Base-by-base conservation (phyloP, 23 tunicate species). In the Diplosoma virens region DNA sequence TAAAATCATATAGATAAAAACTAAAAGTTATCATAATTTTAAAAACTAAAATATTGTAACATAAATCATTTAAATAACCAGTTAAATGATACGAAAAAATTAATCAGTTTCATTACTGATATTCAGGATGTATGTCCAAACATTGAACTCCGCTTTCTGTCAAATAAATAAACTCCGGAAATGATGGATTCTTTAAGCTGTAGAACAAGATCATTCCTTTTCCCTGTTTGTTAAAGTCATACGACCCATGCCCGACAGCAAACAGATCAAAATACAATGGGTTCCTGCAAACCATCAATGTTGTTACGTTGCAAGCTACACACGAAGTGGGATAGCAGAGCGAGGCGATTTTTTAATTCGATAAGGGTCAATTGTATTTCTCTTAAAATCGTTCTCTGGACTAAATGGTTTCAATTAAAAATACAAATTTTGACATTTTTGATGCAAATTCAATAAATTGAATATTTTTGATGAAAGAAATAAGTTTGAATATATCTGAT, bases 91-190 rank as follows among this genome's bases (percentile, higher is more conserved):
- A 14, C 9, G 14, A 41, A 41, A 41, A 41, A 41, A 14, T 41
- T 55, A 11, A 20, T 11, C 24, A 80, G 66, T 92, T 81, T n/a
- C n/a, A n/a, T n/a, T 76, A 92, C 97, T 85, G 92, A 53, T 92
- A 78, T 53, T 48, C 65, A 0, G 87, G 87, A 77, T 92, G 92
- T 1, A 95, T 70, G 37, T 85, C 96, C 63, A 95, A 48, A 41
- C 99, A 89, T 96, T 89, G 89, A 1, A 95, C 84, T 22, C 96
- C 99, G 37, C 87, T 75, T 45, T 78, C 88, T 11, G 96, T 81
- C 18, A 81, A 52, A 71, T 89, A 84, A 32, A 84, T 86, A 54
- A 50, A 81, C 71, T 88, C 93, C 2, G 97, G 99, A 58, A 61
- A 81, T 0, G 96, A 89, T 18, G 99, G 99, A 63, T 95, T 95